Conservation (phyloP, 2,113 vertebrate species). For the Gavia stellata region DNA sequence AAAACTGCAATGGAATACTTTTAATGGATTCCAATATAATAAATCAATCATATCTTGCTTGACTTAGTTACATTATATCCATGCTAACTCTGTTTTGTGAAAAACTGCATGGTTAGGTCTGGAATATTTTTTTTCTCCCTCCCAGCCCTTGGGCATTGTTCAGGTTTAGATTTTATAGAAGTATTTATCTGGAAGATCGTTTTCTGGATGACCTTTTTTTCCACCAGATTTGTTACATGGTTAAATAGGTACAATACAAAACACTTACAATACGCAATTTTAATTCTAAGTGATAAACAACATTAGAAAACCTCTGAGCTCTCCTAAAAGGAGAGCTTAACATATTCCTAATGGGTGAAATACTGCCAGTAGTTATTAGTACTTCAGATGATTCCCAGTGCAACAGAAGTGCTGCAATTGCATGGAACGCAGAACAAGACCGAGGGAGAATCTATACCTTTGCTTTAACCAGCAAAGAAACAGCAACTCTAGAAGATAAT, state of each 20-base stretch:
- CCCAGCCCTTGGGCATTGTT: neutral
- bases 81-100: conserved; percentile 28
- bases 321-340: neutral
- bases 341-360: neutral
- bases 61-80: conserved; percentile 25
- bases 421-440: neutral
- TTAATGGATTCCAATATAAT: conserved; percentile 65
- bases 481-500: neutral
- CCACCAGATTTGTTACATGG: neutral
- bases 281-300: neutral
- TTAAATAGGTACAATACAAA: neutral
- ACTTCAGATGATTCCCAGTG: neutral
- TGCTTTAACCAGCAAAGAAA: neutral
- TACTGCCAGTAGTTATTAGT: neutral
- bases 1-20: conserved; percentile 58
- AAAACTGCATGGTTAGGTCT: neutral
- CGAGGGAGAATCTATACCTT: neutral
- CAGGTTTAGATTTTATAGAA: neutral
- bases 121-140: neutral
- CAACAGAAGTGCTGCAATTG: neutral
- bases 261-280: neutral
- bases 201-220: neutral
- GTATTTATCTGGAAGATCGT: neutral
- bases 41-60: conserved; percentile 63
- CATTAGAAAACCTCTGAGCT: neutral